A percentile compares a stretch with the other conserved stretches of the same genome.
phyloP scores from a whole-genome alignment of 2,113 vertebrate genomes.

The Apaloderma vittatum region DNA sequence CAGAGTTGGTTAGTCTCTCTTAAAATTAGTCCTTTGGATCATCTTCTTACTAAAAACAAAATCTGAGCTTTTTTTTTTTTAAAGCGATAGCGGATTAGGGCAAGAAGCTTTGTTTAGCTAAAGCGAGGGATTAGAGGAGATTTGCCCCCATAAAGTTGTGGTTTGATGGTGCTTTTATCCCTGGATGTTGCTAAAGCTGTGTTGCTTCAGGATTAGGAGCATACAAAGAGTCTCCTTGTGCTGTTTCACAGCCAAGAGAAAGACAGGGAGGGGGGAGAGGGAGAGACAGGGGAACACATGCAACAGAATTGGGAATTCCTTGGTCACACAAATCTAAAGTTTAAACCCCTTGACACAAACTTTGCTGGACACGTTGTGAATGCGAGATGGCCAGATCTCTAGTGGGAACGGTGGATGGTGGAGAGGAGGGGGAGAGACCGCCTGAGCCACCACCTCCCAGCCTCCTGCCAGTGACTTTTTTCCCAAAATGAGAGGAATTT shows the following conservation, averaged over 20 bases:
- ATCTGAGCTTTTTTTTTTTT: conserved; percentile 86
- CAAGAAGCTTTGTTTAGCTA: conserved; percentile 94
- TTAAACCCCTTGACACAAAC: conserved; percentile 82
- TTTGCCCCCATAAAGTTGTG: conserved; percentile 98
- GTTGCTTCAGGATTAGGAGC: conserved; percentile 93
- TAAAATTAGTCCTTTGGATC: conserved; percentile 95
- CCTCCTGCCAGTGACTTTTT: neutral
- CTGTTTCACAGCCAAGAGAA: conserved; percentile 88
- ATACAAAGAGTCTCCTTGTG: conserved; percentile 96
- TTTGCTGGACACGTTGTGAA: conserved; percentile 74
- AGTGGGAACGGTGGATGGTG: conserved; percentile 37
- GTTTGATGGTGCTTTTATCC: conserved; percentile 99
- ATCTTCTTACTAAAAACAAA: conserved; percentile 91
- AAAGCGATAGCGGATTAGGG: conserved; percentile 94
- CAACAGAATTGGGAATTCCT: conserved; percentile 74
- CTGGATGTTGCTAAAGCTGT: conserved; percentile 95
- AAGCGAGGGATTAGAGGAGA: conserved; percentile 98
- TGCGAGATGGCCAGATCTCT: conserved; percentile 58
- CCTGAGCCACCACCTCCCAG: neutral
- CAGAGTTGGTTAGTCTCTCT: conserved; percentile 95
- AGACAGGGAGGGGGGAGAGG: conserved; percentile 76
- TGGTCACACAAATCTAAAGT: conserved; percentile 78
- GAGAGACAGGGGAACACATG: conserved; percentile 82
- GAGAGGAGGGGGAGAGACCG: neutral
- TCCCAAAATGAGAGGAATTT: neutral